Evolutionary conservation across 2,888 invertebrate species (phyloP), one percentile per base, ranked within the genome.

Genomic region (Lasioglossum pauxillum): DNA sequence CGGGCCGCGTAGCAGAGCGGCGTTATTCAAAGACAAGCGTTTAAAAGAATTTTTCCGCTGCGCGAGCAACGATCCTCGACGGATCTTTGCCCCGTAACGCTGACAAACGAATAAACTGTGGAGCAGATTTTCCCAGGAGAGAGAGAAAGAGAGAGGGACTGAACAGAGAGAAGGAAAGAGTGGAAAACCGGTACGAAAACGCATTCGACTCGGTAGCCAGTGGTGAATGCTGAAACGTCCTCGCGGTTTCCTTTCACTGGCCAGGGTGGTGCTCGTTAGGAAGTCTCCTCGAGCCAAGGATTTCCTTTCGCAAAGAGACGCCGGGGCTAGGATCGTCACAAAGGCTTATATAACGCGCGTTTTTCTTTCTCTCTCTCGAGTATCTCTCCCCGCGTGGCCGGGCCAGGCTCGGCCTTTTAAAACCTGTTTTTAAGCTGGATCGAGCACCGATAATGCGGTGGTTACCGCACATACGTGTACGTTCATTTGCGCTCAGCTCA

Each of bases 401-500:
- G 64, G 8, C 67, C 35, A 7, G 67, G 19, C 23, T 27, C 46
- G 60, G 31, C 78, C 86, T 87, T 84, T 86, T 87, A 73, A 88
- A 90, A 89, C 87, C 88, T 82, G 86, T 86, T 90, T 89, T 85
- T 83, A 89, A 89, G 88, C 78, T 87, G 81, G 80, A 77, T 84
- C 82, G 85, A 74, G 75, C 83, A 53, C 76, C 80, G 57, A 88
- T 89, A 83, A 88, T 87, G 75, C 75, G 74, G 38, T 44, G 53
- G 73, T 75, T 38, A 71, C 78, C 78, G 35, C 64, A 72, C 83
- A 19, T 35, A 35, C 67, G 31, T 31, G 60, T 19, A 67, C 19
- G 83, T 85, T 87, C 88, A 92, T 92, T 93, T 89, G 91, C 86
- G 90, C 76, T 90, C 90, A 90, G 83, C 81, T 79, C 87, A 86